Evolutionary conservation across 2,113 vertebrate species (phyloP).

Genomic region (Mola mola): DNA sequence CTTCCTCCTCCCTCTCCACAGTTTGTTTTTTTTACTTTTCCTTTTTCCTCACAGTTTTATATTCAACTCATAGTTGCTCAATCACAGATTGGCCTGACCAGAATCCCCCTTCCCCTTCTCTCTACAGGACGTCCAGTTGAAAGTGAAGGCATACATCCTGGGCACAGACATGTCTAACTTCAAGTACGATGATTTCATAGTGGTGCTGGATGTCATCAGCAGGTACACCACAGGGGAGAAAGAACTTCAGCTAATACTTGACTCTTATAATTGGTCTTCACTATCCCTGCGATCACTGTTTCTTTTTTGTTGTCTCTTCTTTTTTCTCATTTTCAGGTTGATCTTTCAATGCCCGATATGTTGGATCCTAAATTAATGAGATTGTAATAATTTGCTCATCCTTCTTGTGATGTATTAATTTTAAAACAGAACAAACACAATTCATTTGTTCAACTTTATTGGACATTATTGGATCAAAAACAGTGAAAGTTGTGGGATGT

Average conservation of each 20-base stretch:
- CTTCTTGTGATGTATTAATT: too few relatives aligned
- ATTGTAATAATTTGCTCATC: too few relatives aligned
- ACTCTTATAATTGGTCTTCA: constrained; percentile 59
- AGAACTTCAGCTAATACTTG: constrained; percentile 21
- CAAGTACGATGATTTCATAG: constrained; percentile 99
- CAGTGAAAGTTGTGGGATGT: too few relatives aligned
- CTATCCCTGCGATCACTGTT: constrained; percentile 1
- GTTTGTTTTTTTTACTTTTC: neutral
- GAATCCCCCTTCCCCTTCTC: neutral
- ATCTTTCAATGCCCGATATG: neutral
- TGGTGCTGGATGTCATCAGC: constrained; percentile 97
- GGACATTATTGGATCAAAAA: too few relatives aligned
- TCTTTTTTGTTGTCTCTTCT: neutral
- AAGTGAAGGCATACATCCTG: constrained; percentile 97
- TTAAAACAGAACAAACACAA: too few relatives aligned
- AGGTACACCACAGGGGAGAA: constrained; percentile 81
- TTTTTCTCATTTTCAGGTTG: neutral
- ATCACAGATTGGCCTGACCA: too few relatives aligned
- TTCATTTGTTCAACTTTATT: too few relatives aligned
- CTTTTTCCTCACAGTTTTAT: neutral
- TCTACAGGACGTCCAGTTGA: constrained; percentile 94
- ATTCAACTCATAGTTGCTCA: too few relatives aligned
- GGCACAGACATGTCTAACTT: constrained; percentile 98
- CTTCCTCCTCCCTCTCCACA: too few relatives aligned
- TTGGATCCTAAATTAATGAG: too few relatives aligned